Evolutionary conservation across 53 echinoderm and acorn worm species (phyloP).

Genomic region (Zoroaster sp.): DNA sequence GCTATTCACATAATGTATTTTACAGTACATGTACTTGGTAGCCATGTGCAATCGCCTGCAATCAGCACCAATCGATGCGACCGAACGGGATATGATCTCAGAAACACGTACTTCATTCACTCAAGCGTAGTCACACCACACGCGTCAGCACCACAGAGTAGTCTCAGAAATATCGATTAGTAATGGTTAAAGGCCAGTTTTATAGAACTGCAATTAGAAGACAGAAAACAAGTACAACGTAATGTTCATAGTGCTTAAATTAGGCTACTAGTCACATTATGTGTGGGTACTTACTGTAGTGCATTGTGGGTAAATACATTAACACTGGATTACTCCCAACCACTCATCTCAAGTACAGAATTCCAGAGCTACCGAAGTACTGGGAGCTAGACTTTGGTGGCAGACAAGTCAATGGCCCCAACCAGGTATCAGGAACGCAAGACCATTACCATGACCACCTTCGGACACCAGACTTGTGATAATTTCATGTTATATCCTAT

Average conservation of each 20-base stretch:
- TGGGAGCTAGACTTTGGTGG: neutral
- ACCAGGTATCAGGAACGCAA: neutral
- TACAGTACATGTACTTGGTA: neutral
- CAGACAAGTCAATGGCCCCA: neutral
- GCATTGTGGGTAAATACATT: neutral
- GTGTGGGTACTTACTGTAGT: neutral
- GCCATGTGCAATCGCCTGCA: neutral
- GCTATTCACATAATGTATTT: neutral
- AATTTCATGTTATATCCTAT: no score
- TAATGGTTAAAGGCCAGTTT: neutral
- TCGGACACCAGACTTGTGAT: no score
- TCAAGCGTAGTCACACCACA: constrained; percentile 12
- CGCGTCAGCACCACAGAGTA: neutral
- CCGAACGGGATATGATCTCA: neutral
- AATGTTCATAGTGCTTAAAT: neutral
- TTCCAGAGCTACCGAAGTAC: neutral
- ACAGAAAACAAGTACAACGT: neutral
- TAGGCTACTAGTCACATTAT: neutral
- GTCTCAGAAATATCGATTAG: neutral
- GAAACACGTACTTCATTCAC: constrained; percentile 46
- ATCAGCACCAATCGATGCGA: constrained; percentile 3
- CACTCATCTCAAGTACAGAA: neutral
- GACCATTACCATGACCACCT: no score
- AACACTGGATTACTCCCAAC: neutral
- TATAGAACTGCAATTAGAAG: neutral